Evolutionary conservation across 1,140 invertebrate genomes (phyloP), one percentile per base, ranked within the genome.

Genomic region (Zeugodacus cucurbitae): DNA sequence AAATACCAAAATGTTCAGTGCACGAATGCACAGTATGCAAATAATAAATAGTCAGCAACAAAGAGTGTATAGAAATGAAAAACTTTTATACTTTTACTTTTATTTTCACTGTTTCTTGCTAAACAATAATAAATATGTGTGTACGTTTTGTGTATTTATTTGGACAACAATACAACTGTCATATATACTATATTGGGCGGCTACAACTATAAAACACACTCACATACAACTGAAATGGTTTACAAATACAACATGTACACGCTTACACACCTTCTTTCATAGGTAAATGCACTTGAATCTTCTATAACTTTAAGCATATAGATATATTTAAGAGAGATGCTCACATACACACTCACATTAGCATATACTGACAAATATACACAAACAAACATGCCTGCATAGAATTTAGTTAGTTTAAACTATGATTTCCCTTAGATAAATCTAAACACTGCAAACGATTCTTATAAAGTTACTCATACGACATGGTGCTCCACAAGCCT

Each of bases 271-370:
- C 41, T 54, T 26, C 41, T 82, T 48, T 44, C 74, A 78, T 29
- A 78, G 74, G 74, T 78, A 78, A 78, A 48, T 3, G 48, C 7
- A 78, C 41, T 78, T 78, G 22, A 78, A 78, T n/a, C 26, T 78
- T 70, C 67, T 70, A 37, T 70, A 70, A 44, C 5, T 78, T 78
- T 78, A 48, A 41, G 22, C 41, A 14, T n/a, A 67, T 26, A 62
- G 7, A 41, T 41, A 41, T 41, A 41, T 41, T 41, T n/a, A n/a
- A n/a, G n/a, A n/a, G n/a, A n/a, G n/a, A n/a, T n/a, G n/a, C n/a
- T n/a, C n/a, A n/a, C n/a, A n/a, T n/a, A n/a, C n/a, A n/a, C n/a
- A n/a, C n/a, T n/a, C n/a, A n/a, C n/a, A n/a, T n/a, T n/a, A n/a
- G n/a, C n/a, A n/a, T n/a, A n/a, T n/a, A n/a, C n/a, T n/a, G n/a